Evolutionary conservation across 2,113 vertebrate species (phyloP).

Genomic region (Oxygymnocypris stewartii): DNA sequence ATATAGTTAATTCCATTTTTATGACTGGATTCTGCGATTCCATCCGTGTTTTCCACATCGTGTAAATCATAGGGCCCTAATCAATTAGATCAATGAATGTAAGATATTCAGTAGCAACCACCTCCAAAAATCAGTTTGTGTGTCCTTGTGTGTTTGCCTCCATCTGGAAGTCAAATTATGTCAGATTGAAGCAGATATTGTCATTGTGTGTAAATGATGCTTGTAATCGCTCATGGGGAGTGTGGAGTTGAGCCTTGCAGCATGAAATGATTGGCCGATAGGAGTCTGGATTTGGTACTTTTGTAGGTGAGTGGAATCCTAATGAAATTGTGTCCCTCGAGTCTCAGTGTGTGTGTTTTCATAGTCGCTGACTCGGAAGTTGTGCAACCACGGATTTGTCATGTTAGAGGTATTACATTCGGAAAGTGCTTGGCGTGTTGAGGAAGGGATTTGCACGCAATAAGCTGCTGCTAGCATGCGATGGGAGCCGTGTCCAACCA

Average conservation of each 20-base stretch:
- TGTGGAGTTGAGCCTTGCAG: neutral
- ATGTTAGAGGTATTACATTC: neutral
- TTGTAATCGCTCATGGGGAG: neutral
- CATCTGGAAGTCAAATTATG: constrained; percentile 28
- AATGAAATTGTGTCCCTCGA: constrained; percentile 21
- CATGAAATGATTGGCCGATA: neutral
- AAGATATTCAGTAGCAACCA: neutral
- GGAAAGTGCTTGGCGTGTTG: neutral
- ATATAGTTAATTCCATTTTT: too few species aligned
- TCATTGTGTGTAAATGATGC: constrained; percentile 17
- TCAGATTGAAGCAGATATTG: neutral
- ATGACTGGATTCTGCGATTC: too few species aligned
- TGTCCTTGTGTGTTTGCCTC: too few species aligned
- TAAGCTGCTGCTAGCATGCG: constrained; percentile 25
- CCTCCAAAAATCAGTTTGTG: neutral
- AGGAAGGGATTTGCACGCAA: constrained; percentile 8
- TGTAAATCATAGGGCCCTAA: too few species aligned
- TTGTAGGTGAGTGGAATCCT: constrained; percentile 18
- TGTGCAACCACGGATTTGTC: constrained; percentile 11
- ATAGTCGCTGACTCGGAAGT: neutral
- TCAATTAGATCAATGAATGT: neutral
- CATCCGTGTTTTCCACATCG: too few species aligned
- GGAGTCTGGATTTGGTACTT: neutral
- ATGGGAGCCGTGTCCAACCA: constrained; percentile 18
- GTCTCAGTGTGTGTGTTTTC: neutral